Evolutionary conservation across 2,888 invertebrate species (phyloP), one percentile per base, ranked within the genome.

Genomic region (Gari tellinella): DNA sequence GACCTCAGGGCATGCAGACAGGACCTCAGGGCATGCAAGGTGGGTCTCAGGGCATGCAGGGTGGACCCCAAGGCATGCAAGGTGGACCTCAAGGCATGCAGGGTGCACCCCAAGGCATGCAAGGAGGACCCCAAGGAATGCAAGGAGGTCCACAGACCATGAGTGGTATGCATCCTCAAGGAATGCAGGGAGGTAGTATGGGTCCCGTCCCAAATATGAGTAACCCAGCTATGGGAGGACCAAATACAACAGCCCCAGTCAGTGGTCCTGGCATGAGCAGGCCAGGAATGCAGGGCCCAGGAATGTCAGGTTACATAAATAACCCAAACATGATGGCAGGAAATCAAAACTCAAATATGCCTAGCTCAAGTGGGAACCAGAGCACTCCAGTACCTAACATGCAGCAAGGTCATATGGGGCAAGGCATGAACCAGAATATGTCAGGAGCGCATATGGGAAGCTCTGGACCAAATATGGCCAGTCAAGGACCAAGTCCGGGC

Each of bases 151-250:
- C 73, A 21, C 79, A 76, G 38, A 74, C 76, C 38, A 85, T 85
- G 80, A 72, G 72, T 26, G 78, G 73, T n/a, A 77, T 78, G 23
- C 82, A 82, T 37, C 78, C 72, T 21, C 85, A 82, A 55, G 80
- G 80, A 45, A 85, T 86, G 81, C 81, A 72, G 61, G 70, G 72
- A 38, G 66, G 76, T 23, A 68, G 65, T 26, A 72, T 69, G 67
- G 74, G 74, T 14, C 73, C 82, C 1, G 73, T 73, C 21, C 80
- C 73, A 12, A 81, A 81, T 45, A 85, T 85, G 81, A 73, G 82
- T 19, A 76, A 75, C 37, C 82, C 82, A 25, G 77, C 72, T 15
- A 84, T 85, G 83, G 84, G 84, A n/a, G 84, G 84, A 48, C 85
- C 84, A 19, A 78, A 80, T 48, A 85, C 85, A 83, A 81, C 83